Evolutionary conservation across 2,888 invertebrate species (phyloP), one percentile per base, ranked within the genome.

Genomic region (Octodonta nipae): DNA sequence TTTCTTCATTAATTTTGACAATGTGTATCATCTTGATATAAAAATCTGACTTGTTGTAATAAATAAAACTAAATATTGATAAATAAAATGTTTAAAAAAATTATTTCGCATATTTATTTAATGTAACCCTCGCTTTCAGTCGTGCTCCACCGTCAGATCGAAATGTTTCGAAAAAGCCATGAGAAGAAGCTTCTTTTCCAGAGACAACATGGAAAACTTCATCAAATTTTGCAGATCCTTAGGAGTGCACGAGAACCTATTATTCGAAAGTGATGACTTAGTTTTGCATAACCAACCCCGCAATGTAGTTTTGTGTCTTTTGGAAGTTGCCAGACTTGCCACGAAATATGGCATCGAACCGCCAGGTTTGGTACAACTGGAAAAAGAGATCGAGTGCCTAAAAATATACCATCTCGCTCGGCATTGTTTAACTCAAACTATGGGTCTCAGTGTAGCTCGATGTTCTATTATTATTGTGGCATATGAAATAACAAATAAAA

Each of bases 171-270:
- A 80, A 63, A 80, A 79, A 49, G 87, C 87, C 8, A 78, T 81
- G 36, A 71, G 83, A 7, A 73, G 83, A 44, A 85, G 84, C 51
- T 89, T 88, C 68, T 88, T 85, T 63, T 85, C 87, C 0, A 58
- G 88, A 26, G 88, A 89, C 63, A 88, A 88, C 63, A 80, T 84
- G 49, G 85, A 85, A 52, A 86, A 86, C 63, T 89, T 88, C 61
- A 76, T 88, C 47, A 77, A 78, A 40, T 88, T 88, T 68, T 86
- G 86, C 55, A 71, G 82, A 34, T 75, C 81, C 31, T 71, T 85
- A 32, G 86, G 86, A 27, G 84, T 89, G 17, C 85, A 85, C 50
- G 81, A 85, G 58, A 87, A 87, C 60, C 68, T 86, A 34, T 69
- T 88, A 26, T 89, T 89, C 58, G 88, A 89, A 65, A 86, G 86